These are phyloP conservation scores for Champsocephalus gunnari DNA, from an alignment of 2,797 vertebrate genomes.

Conservation along the genomic window DNA sequence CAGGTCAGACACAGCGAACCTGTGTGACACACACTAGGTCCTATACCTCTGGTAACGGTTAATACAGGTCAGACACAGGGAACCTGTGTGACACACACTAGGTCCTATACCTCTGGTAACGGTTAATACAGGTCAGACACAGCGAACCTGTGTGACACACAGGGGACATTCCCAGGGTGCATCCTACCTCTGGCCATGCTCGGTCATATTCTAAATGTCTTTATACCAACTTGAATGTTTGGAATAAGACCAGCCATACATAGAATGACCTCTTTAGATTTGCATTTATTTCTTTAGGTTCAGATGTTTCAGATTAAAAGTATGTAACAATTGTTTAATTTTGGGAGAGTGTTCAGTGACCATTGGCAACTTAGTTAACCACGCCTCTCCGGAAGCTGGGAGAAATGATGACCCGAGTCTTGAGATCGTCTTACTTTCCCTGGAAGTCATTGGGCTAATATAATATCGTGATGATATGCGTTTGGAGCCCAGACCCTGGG, in stretches of 20 bases:
- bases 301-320: slow-evolving; percentile 38
- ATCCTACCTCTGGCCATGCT: not conserved
- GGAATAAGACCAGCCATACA: not conserved
- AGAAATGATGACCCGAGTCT: slow-evolving; percentile 52
- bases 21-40: slow-evolving; percentile 1
- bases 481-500: slow-evolving; percentile 48
- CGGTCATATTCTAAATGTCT: not conserved
- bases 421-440: slow-evolving; percentile 52
- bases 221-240: slow-evolving; percentile 14
- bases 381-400: slow-evolving; percentile 45
- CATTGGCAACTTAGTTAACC: slow-evolving; percentile 27
- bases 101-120: slow-evolving; percentile 9
- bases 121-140: slow-evolving; percentile 24
- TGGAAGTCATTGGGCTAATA: slow-evolving; percentile 56
- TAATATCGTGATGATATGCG: slow-evolving; percentile 54
- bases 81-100: too few species aligned
- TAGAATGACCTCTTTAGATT: slow-evolving; percentile 7
- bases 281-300: slow-evolving; percentile 1
- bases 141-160: not conserved
- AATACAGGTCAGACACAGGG: slow-evolving; percentile 4
- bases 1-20: not conserved
- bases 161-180: slow-evolving; percentile 13
- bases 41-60: slow-evolving; percentile 10
- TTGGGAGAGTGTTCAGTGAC: slow-evolving; percentile 16
- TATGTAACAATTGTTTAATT: slow-evolving; percentile 37